These are phyloP conservation scores for Etheostoma spectabile DNA, from an alignment of 2,113 vertebrate species.

Conservation along the genomic window DNA sequence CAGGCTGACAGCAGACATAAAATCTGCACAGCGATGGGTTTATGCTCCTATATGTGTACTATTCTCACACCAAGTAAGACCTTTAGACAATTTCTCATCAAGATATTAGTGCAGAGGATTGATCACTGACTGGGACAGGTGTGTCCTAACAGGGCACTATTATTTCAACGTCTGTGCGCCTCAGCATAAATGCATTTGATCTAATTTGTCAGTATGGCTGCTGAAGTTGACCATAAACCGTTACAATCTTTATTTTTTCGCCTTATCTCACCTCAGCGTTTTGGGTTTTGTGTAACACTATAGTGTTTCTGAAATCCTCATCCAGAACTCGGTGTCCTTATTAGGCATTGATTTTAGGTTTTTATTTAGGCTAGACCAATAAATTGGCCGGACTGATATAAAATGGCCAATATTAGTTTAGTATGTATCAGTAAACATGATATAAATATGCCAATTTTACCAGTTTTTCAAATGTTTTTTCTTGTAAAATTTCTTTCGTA, in stretches of 20 bases:
- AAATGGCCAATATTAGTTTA: background rate
- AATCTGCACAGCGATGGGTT: slow-evolving; percentile 20
- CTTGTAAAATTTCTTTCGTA: no score
- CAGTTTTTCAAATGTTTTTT: background rate
- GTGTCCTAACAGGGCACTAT: background rate
- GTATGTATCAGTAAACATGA: background rate
- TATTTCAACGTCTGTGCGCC: background rate
- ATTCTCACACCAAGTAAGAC: slow-evolving; percentile 8
- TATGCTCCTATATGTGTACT: slow-evolving; percentile 9
- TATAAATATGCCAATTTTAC: no score
- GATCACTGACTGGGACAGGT: background rate
- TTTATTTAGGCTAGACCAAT: background rate
- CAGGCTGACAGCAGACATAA: slow-evolving; percentile 28
- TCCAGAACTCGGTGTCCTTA: background rate
- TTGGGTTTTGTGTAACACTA: background rate
- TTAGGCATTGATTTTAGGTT: background rate
- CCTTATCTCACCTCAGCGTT: background rate
- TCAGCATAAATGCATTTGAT: background rate
- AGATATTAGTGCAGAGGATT: background rate
- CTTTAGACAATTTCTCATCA: slow-evolving; percentile 11
- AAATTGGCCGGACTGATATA: background rate
- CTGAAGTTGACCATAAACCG: slow-evolving; percentile 2
- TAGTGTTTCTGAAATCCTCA: background rate
- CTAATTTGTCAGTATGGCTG: background rate
- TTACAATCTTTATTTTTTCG: background rate